phyloP scores from a whole-genome alignment of 2,888 invertebrate genomes.

The Byasa hedistus region DNA sequence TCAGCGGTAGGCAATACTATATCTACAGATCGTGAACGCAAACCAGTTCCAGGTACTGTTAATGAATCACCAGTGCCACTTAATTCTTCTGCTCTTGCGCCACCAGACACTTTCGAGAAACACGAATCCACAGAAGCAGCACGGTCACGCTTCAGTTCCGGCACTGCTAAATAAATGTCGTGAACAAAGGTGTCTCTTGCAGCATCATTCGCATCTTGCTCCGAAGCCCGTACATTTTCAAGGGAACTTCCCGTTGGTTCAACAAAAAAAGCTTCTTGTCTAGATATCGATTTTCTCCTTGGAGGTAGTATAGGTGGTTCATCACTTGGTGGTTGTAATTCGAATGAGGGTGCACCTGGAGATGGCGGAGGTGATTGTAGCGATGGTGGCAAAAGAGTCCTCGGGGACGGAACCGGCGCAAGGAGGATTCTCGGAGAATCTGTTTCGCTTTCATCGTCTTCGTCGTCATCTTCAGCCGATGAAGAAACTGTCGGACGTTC shows the following conservation, averaged over 20 bases:
- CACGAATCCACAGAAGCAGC: conserved; percentile 94
- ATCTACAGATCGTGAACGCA: conserved; percentile 91
- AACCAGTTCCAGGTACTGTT: conserved; percentile 85
- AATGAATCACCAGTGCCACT: conserved; percentile 81
- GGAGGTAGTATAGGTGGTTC: conserved; percentile 68
- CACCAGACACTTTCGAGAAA: conserved; percentile 87
- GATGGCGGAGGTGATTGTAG: conserved; percentile 77
- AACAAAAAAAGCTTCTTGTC: conserved; percentile 91
- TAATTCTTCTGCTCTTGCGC: conserved; percentile 85
- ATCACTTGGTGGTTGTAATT: conserved; percentile 77
- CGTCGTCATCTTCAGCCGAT: conserved; percentile 72
- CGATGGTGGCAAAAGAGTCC: conserved; percentile 53
- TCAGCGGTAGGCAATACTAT: conserved; percentile 92
- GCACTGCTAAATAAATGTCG: conserved; percentile 89
- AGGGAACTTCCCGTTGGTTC: conserved; percentile 86
- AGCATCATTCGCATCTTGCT: conserved; percentile 55
- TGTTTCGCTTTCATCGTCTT: conserved; percentile 72
- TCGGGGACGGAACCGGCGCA: conserved; percentile 74
- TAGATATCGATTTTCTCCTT: conserved; percentile 86
- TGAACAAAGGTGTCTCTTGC: conserved; percentile 77
- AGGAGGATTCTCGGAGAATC: conserved; percentile 83
- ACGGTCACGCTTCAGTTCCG: conserved; percentile 89
- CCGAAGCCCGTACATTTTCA: conserved; percentile 83
- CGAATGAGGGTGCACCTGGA: conserved; percentile 78
- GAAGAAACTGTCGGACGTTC: conserved; percentile 62